Evolutionary conservation across 2,797 vertebrate genomes (phyloP), one percentile per base, ranked within the genome.

Genomic region (Falco cherrug): DNA sequence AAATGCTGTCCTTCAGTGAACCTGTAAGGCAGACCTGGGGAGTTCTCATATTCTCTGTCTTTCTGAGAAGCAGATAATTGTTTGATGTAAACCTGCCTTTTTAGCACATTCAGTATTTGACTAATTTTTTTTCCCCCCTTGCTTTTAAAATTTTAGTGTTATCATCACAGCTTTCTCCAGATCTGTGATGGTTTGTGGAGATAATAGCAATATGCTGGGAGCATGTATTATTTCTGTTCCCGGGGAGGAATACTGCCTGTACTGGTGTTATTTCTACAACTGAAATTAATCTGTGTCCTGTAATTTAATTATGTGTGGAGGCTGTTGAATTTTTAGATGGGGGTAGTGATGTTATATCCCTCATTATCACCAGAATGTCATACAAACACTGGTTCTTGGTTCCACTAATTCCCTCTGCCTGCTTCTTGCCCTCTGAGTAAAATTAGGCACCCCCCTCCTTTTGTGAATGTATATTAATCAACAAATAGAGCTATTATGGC

Each of bases 371-470:
- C 51, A 78, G 67, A 69, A 67, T 54, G 73, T 75, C 87, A 73
- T 89, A 73, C 63, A 71, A 80, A 74, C 64, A 74, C 84, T 85
- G 69, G n/a, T 90, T 95, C 87, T 90, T 78, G 35, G 68, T 95
- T 95, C 70, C 35, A 33, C 67, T 69, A 69, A 87, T 89, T 93
- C 54, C 22, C 21, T 69, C 65, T 87, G 65, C 39, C 54, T 92
- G 50, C 80, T 60, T 65, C 61, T 57, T 86, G 79, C 43, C 50
- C 76, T 92, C 61, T 61, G 51, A 88, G 39, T 77, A 41, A 92
- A 84, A 82, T 17, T 65, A 69, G 70, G 48, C 9, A 28, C 50
- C 33, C 21, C 37, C 54, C 29, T 50, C 33, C 28, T 83, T 70
- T 86, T 88, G 54, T 86, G 85, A 79, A 78, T 81, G 78, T 74